phyloP scores from a whole-genome alignment of 2,113 vertebrate species.

The Oreochromis spilurus region DNA sequence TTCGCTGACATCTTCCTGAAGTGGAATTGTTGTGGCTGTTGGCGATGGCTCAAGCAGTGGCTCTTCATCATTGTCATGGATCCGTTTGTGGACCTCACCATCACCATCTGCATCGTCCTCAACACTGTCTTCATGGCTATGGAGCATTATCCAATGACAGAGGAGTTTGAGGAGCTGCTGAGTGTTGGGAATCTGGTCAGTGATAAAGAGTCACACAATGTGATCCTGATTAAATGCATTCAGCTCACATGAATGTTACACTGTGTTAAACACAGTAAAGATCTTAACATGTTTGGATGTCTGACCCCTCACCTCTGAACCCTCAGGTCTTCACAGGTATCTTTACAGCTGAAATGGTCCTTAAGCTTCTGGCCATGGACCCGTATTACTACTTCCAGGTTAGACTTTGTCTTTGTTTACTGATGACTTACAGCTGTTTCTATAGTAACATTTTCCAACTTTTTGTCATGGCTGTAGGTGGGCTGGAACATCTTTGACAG shows the following conservation, averaged over 20 bases:
- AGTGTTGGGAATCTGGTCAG: conserved; percentile 85
- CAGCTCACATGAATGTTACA: not conserved
- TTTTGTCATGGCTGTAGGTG: conserved; percentile 66
- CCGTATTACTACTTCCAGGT: conserved; percentile 89
- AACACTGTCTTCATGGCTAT: conserved; percentile 98
- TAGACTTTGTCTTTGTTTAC: not conserved
- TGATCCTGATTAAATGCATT: not conserved
- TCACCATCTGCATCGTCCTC: conserved; percentile 95
- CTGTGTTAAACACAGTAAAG: not conserved
- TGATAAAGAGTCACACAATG: not conserved
- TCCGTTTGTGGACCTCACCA: conserved; percentile 90
- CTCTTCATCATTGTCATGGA: conserved; percentile 86
- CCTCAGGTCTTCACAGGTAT: conserved; percentile 92
- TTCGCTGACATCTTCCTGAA: conserved; percentile 81
- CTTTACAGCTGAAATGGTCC: conserved; percentile 92
- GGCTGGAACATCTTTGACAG: conserved; percentile 98
- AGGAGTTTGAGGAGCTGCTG: conserved; percentile 79
- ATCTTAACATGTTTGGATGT: not conserved
- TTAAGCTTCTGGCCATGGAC: conserved; percentile 92
- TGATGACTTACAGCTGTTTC: not conserved
- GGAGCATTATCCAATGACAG: conserved; percentile 93
- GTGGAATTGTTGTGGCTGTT: conserved; percentile 85
- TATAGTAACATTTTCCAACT: not conserved
- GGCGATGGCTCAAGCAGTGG: conserved; percentile 77
- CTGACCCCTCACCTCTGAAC: not conserved